Percentiles rank a stretch among this genome's conserved stretches.
Conservation (phyloP, 2,113 vertebrate species). For the Enhydra lutris region DNA sequence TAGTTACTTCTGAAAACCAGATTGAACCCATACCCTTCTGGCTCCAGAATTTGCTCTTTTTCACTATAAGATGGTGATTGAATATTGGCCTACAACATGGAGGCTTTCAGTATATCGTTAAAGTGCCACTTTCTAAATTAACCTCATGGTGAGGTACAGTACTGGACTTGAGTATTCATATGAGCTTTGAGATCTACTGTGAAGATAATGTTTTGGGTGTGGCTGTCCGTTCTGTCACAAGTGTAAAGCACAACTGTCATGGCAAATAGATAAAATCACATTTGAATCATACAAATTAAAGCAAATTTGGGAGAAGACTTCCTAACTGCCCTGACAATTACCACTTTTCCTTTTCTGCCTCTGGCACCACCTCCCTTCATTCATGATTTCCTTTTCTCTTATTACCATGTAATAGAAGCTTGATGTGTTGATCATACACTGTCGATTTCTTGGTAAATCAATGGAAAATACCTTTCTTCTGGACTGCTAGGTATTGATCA, state of each 20-base stretch:
- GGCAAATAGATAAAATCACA: not conserved
- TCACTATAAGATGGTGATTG: not conserved
- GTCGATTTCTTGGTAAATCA: not conserved
- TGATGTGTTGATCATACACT: not conserved
- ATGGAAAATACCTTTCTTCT: not conserved
- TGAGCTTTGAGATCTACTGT: not conserved
- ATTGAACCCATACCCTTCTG: not conserved
- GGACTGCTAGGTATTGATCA: not conserved
- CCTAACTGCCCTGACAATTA: not conserved
- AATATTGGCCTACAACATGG: not conserved
- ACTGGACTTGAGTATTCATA: not conserved
- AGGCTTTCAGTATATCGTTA: not conserved
- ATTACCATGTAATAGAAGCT: not conserved
- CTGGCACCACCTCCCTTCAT: not conserved
- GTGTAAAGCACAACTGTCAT: not conserved
- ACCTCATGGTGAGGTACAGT: not conserved
- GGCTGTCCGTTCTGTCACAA: not conserved
- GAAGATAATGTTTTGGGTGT: not conserved
- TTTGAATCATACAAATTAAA: not conserved
- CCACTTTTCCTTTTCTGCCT: not conserved
- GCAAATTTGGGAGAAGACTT: not conserved
- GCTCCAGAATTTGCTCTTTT: not conserved
- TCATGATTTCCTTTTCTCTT: not conserved
- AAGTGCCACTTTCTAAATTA: not conserved
- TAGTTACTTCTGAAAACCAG: not conserved